phyloP scores from a whole-genome alignment of 2,113 vertebrate genomes.

The Clarias magur region DNA sequence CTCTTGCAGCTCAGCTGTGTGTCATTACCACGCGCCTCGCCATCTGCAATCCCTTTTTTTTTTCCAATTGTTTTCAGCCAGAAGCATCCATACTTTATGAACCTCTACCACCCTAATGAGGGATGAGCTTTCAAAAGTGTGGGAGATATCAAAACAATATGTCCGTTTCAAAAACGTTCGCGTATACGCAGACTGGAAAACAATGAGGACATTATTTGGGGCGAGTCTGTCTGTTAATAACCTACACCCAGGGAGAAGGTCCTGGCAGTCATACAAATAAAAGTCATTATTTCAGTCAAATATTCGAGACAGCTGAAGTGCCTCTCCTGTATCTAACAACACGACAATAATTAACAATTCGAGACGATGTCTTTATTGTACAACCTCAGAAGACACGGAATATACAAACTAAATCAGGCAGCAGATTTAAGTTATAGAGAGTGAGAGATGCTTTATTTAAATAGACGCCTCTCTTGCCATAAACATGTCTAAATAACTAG shows the following conservation, averaged over 20 bases:
- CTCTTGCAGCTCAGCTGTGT: slow-evolving; percentile 2
- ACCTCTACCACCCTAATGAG: slow-evolving; percentile 17
- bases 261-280: neutral
- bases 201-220: slow-evolving; percentile 8
- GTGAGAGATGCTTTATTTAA: neutral
- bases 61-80: slow-evolving; percentile 1
- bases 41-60: slow-evolving; percentile 17
- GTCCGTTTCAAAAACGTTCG: neutral
- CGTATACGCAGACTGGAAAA: neutral
- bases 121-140: neutral
- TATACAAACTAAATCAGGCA: slow-evolving; percentile 14
- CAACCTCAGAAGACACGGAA: neutral
- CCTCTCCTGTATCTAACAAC: neutral
- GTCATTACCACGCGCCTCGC: neutral
- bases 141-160: slow-evolving; percentile 40
- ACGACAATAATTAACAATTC: neutral
- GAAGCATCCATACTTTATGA: neutral
- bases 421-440: neutral
- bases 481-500: slow-evolving; percentile 1
- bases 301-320: neutral
- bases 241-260: neutral
- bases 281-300: neutral
- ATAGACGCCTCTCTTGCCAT: neutral
- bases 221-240: neutral
- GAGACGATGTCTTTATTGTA: neutral